Evolutionary conservation across 92 coral and sea anemone species (phyloP).

Genomic region (Epizoanthus illoricatus): DNA sequence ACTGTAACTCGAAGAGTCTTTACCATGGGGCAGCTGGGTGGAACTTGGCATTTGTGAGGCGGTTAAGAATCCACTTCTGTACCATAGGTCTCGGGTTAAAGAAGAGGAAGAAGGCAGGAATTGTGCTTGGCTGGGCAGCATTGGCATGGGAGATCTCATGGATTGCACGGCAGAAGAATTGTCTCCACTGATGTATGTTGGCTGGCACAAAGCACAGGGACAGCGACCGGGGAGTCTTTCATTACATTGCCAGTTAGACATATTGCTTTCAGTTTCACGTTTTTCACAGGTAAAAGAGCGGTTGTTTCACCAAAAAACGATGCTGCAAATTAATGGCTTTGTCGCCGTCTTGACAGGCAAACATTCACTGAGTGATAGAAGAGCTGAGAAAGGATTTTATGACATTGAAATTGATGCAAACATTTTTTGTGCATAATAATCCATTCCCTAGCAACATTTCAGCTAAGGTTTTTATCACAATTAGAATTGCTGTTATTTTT

Average conservation of each 20-base stretch:
- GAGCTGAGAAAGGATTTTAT: constrained; percentile 23
- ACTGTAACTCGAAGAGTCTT: constrained; percentile 9
- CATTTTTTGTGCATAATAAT: constrained; percentile 17
- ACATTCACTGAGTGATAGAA: constrained; percentile 39
- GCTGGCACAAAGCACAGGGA: constrained; percentile 22
- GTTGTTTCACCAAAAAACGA: neutral
- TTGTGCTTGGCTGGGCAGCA: constrained; percentile 31
- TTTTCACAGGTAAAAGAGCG: neutral
- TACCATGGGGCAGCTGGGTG: constrained; percentile 15
- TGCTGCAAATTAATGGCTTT: neutral
- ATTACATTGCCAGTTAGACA: constrained; percentile 39
- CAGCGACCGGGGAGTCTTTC: constrained; percentile 28
- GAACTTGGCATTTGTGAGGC: constrained; percentile 25
- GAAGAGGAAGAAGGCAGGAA: constrained; percentile 30
- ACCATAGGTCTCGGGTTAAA: constrained; percentile 24
- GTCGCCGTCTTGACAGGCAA: constrained; percentile 16
- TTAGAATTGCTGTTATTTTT: constrained; percentile 11
- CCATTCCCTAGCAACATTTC: constrained; percentile 44
- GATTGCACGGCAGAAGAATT: constrained; percentile 7
- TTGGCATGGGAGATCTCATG: constrained; percentile 24
- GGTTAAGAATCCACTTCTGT: constrained; percentile 27
- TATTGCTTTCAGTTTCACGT: neutral
- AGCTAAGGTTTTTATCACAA: constrained; percentile 18
- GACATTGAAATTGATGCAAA: constrained; percentile 34
- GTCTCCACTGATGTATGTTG: constrained; percentile 14